Conservation (phyloP, 2,888 invertebrate species). For the Fragum fragum region DNA sequence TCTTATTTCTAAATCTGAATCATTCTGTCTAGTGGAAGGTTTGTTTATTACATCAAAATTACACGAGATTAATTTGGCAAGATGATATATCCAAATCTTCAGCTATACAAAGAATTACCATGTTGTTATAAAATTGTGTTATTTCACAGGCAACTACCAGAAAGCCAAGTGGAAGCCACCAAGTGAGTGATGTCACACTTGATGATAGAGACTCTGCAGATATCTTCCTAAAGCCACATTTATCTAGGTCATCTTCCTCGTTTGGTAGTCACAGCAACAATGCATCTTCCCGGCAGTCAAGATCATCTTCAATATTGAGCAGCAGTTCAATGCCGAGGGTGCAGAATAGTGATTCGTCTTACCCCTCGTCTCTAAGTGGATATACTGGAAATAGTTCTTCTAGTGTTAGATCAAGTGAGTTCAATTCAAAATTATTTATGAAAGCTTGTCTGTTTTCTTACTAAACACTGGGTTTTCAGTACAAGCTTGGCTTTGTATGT, state of each 20-base stretch:
- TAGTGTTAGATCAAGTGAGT: conserved; percentile 21
- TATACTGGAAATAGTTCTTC: conserved; percentile 16
- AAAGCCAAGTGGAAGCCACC: conserved; percentile 2
- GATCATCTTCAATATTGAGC: conserved; percentile 14
- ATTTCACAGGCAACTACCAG: not conserved
- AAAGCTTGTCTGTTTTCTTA: no score
- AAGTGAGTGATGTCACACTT: not conserved
- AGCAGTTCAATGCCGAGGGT: conserved; percentile 1
- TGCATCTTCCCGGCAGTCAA: conserved; percentile 14
- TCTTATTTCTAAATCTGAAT: no score
- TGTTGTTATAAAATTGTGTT: no score
- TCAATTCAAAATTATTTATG: no score
- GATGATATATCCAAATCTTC: no score
- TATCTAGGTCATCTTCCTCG: conserved; percentile 30
- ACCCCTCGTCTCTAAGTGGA: conserved; percentile 24
- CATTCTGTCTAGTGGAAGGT: no score
- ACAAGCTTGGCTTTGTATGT: no score
- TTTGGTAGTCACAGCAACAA: conserved; percentile 6
- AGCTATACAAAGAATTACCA: no score
- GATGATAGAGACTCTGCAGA: conserved; percentile 8
- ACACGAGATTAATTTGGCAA: no score
- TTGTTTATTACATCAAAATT: no score
- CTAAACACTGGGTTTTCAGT: no score
- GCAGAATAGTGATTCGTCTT: conserved; percentile 20
- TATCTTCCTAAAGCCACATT: conserved; percentile 22